Base-by-base conservation (phyloP, 2,888 invertebrate genomes). In the Plebejus melissa region DNA sequence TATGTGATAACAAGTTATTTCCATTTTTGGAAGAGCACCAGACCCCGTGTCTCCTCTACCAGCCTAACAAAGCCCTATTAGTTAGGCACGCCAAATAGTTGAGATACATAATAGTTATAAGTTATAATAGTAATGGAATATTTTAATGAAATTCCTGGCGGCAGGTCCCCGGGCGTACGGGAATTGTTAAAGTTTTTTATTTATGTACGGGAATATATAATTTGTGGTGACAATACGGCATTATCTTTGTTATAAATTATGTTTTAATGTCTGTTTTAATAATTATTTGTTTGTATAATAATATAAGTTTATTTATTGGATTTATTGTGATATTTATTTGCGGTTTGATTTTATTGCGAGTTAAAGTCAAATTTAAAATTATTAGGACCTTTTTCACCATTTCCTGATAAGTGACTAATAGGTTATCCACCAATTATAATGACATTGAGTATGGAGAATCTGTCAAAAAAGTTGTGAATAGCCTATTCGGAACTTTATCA, bases 161-260 rank as follows among this genome's bases (percentile, higher is more conserved):
- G 22, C 41, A 70, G 41, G n/a, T 70, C 41, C 70, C 38, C 41
- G 70, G 22, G 38, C 70, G 38, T n/a, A 7, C 70, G 41, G 22
- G 70, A 91, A 91, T 90, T 90, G 88, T 84, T 79, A 86, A 91
- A 91, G 88, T 91, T 91, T 89, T 80, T 85, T 88, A 89, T 91
- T 91, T 89, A 91, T 90, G 83, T 84, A 83, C 82, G 82, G 84
- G 84, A 86, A 88, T 83, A 80, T 83, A 83, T 54, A 85, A 82
- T 83, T 83, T 83, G 83, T 83, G 84, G 86, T 84, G 86, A 87
- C 87, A 76, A 77, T 79, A 76, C 77, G 77, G 76, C 76, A 77
- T 71, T 76, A 76, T 79, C 76, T 77, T 69, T 32, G 74, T 76
- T 74, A 71, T 70, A 54, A 72, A 72, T 72, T 54, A 50, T 46